phyloP scores from a whole-genome alignment of 2,797 vertebrate genomes.

The Pseudochirops corinnae region DNA sequence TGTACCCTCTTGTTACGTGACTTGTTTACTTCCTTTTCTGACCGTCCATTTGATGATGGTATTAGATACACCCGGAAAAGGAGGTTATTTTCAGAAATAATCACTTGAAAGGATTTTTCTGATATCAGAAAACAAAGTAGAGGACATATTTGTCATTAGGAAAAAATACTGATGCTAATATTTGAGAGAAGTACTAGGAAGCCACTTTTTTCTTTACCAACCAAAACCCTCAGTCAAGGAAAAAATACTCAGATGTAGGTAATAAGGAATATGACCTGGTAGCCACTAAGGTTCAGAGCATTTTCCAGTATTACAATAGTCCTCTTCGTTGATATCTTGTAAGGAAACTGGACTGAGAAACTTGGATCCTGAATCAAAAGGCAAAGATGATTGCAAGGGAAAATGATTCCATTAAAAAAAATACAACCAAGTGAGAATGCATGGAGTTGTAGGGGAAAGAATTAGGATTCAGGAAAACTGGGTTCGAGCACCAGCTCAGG shows the following conservation, averaged over 20 bases:
- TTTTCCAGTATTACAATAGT: neutral
- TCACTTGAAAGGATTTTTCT: neutral
- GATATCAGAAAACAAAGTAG: neutral
- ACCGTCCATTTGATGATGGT: neutral
- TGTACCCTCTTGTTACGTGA: neutral
- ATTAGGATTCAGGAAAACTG: neutral
- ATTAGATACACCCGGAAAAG: neutral
- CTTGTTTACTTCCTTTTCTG: neutral
- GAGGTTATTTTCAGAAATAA: neutral
- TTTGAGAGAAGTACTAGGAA: neutral
- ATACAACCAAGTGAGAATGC: neutral
- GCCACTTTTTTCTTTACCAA: neutral
- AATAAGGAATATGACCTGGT: neutral
- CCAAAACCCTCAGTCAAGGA: neutral
- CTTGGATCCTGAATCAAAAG: neutral
- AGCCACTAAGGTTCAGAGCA: neutral
- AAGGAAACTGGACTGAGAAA: neutral
- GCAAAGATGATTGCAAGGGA: neutral
- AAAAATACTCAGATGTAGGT: neutral
- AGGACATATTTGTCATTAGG: neutral
- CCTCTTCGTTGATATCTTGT: neutral
- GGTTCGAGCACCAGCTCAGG: neutral
- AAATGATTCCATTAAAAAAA: neutral
- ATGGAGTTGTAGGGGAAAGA: neutral
- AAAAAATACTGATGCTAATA: neutral